Base-by-base conservation (phyloP, 1,140 invertebrate species). In the Agraylea sexmaculata region DNA sequence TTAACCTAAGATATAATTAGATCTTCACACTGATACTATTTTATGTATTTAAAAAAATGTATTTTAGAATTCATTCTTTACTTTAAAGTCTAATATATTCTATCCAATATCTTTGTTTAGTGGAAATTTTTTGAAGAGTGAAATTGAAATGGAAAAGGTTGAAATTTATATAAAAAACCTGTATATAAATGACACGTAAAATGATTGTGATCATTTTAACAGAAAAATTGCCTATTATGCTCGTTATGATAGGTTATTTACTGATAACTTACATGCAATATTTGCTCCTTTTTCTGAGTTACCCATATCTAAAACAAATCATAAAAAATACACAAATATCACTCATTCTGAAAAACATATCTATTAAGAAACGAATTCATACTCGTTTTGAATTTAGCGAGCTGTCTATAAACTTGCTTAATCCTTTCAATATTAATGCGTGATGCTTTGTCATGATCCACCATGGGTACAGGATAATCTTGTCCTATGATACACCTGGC, bases 401-500 rank as follows among this genome's bases (percentile, higher is more conserved):
- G 67, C 51, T 83, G 78, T 37, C 80, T 74, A 59, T 89, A 90
- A 12, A 88, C 86, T 59, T 88, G 84, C 53, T 84, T 86, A 75
- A 91, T 88, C 11, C 87, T 65, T 55, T 89, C 82, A 29, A 88
- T 80, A 57, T 90, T 90, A 41, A 81, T 73, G 39, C 74, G 67
- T 10, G 80, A 83, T 18, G 75, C 83, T 32, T 76, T 73, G 5
- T 67, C 59, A 57, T 92, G 88, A 54, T 88, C 80, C 0, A 91
- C 76, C 71, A 93, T 91, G 1, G 87, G 87, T 43, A 84, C 46
- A 1, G 87, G 80, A 56, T 91, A 92, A 55, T 91, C 83, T 51
- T 75, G 72, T 2, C 87, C 87, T 27, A 92, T 73, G 12, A 86
- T 73, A 59, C 88, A 93, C 50, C 80, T 80, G 0, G 83, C 77